Percentiles rank a stretch among this genome's conserved stretches.
phyloP scores from a whole-genome alignment of 92 coral and sea anemone species.

The Montipora capitata region DNA sequence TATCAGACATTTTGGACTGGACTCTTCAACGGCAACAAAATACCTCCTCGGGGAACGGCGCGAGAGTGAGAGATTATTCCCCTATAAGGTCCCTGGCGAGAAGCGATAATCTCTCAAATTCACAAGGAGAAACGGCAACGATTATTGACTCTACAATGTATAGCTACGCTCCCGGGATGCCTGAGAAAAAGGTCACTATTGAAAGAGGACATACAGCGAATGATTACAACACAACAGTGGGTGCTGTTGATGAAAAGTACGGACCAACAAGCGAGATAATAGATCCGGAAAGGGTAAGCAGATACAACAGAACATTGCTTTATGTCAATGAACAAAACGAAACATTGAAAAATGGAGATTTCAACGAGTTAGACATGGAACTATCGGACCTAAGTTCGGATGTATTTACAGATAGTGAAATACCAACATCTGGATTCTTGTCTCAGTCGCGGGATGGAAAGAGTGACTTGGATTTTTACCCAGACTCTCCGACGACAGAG shows the following conservation, averaged over 20 bases:
- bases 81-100: constrained; percentile 72
- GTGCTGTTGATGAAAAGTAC: constrained; percentile 5
- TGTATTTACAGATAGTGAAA: constrained; percentile 89
- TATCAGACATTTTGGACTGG: constrained; percentile 13
- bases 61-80: constrained; percentile 82
- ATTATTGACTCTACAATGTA: constrained; percentile 33
- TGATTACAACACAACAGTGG: constrained; percentile 5
- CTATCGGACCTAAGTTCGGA: constrained; percentile 91
- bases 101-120: background rate
- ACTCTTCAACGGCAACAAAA: background rate
- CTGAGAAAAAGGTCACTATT: background rate
- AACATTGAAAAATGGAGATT: constrained; percentile 90
- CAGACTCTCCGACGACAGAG: constrained; percentile 96
- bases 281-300: constrained; percentile 70
- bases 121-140: background rate
- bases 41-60: constrained; percentile 30
- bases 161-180: background rate
- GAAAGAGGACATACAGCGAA: background rate
- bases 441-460: constrained; percentile 72
- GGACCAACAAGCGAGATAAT: constrained; percentile 38
- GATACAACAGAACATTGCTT: constrained; percentile 82
- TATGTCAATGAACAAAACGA: constrained; percentile 87
- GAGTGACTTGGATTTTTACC: constrained; percentile 86
- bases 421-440: constrained; percentile 72
- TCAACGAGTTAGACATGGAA: constrained; percentile 77